Conservation (phyloP, 2,113 vertebrate species). For the Urocynchramus pylzowi region DNA sequence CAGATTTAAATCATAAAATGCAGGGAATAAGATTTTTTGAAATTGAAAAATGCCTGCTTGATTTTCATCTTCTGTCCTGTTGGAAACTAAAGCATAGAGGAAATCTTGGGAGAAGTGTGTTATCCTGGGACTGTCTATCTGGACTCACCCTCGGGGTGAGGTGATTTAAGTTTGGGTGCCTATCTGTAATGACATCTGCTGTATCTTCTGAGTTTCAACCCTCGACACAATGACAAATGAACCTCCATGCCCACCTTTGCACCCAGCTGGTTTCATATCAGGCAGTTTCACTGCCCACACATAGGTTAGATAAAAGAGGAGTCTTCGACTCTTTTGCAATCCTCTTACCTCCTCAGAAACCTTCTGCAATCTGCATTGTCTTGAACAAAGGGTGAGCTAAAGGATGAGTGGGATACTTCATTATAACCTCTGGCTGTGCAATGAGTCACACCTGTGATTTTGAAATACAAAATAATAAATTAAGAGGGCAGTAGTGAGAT, state of each 20-base stretch:
- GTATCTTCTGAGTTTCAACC: constrained; percentile 9
- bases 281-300: constrained; percentile 57
- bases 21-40: neutral
- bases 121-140: neutral
- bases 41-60: neutral
- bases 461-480: constrained; percentile 60
- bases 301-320: constrained; percentile 38
- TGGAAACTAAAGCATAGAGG: neutral
- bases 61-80: neutral
- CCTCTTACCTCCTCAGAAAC: constrained; percentile 45
- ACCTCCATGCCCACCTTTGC: constrained; percentile 50
- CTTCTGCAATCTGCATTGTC: constrained; percentile 46
- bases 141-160: neutral
- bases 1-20: neutral
- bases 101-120: neutral
- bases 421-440: constrained; percentile 63
- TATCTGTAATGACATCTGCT: neutral
- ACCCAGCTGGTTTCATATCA: constrained; percentile 41
- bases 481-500: constrained; percentile 58
- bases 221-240: constrained; percentile 22
- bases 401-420: constrained; percentile 65
- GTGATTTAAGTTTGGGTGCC: neutral
- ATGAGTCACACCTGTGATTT: constrained; percentile 60
- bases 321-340: constrained; percentile 31
- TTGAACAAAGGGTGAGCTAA: constrained; percentile 51